phyloP scores from a whole-genome alignment of 2,797 vertebrate species.

The Rhabdomys pumilio region DNA sequence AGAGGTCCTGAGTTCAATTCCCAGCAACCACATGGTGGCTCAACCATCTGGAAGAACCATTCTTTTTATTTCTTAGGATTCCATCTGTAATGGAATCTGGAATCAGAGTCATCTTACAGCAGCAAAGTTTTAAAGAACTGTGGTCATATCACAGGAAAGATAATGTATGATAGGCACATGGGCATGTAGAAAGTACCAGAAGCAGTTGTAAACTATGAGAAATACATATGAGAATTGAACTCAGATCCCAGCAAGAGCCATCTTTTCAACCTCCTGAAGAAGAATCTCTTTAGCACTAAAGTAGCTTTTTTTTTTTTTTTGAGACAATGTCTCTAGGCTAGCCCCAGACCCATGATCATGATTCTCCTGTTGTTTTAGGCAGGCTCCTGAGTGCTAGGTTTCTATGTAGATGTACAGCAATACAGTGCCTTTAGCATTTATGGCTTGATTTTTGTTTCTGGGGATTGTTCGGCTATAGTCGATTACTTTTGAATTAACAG shows the following conservation, averaged over 20 bases:
- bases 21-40: no score
- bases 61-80: no score
- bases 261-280: conserved; percentile 30
- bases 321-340: not conserved
- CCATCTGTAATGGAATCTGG: no score
- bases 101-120: not conserved
- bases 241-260: not conserved
- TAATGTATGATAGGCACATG: not conserved
- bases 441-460: conserved; percentile 22
- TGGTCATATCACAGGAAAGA: conserved; percentile 31
- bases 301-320: not conserved
- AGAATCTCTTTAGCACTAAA: conserved; percentile 52
- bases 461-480: not conserved
- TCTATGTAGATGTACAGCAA: not conserved
- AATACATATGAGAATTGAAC: not conserved
- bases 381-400: not conserved
- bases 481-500: conserved; percentile 25
- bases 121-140: conserved; percentile 50
- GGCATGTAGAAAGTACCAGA: not conserved
- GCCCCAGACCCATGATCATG: not conserved
- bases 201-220: not conserved
- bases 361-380: not conserved
- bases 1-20: no score
- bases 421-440: conserved; percentile 21
- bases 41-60: no score